Conservation (phyloP, 30 jellyfish, hydroid and myxozoan species). For the Hydractinia symbiolongicarpus region DNA sequence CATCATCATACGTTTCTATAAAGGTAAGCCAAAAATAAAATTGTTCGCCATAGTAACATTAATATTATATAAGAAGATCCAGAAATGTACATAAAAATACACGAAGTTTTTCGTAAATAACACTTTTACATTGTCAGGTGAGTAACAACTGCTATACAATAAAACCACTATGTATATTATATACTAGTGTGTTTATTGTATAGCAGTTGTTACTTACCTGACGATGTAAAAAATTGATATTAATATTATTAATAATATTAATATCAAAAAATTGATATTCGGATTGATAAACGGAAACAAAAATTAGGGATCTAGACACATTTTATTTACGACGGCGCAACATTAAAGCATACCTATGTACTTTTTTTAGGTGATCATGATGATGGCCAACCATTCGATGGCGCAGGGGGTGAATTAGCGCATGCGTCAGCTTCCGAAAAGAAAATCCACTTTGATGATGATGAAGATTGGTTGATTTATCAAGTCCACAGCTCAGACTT, state of each 20-base stretch:
- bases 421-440: conserved; percentile 14
- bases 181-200: no score
- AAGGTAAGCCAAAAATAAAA: neutral
- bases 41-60: no score
- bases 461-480: conserved; percentile 11
- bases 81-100: neutral
- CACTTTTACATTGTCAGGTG: neutral
- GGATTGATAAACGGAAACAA: no score
- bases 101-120: neutral
- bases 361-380: conserved; percentile 37
- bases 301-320: neutral
- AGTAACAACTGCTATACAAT: no score
- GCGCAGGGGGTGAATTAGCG: conserved; percentile 28
- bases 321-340: neutral
- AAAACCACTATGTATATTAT: no score
- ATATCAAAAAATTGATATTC: no score
- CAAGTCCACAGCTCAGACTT: neutral
- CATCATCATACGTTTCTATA: neutral
- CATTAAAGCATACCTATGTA: neutral
- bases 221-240: no score
- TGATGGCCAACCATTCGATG: conserved; percentile 34
- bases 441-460: conserved; percentile 31
- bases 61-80: no score
- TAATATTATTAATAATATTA: no score
- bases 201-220: no score